Conservation (phyloP, 1,140 invertebrate species). For the Chionoecetes opilio region DNA sequence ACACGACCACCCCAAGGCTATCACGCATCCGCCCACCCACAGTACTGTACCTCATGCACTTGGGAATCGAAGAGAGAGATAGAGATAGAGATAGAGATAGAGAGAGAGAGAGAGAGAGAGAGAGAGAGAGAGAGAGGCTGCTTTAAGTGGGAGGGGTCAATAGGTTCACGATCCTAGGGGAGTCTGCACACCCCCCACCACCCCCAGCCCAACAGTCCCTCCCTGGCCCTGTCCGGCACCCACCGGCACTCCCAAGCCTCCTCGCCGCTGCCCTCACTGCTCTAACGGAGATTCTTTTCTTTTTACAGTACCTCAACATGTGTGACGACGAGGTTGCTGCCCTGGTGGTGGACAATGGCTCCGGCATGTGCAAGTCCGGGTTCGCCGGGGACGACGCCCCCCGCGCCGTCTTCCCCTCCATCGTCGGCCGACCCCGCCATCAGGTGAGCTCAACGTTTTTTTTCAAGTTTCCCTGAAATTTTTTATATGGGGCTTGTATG, state of each 20-base stretch:
- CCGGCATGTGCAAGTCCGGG: conserved; percentile 72
- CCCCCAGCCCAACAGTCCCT: too few relatives aligned
- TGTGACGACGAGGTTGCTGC: conserved; percentile 74
- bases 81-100: not conserved
- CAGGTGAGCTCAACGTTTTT: conserved; percentile 42
- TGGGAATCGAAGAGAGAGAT: not conserved
- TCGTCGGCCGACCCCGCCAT: conserved; percentile 73
- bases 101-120: conserved; percentile 24
- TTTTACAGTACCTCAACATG: conserved; percentile 61
- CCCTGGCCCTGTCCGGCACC: too few relatives aligned
- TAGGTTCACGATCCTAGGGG: too few relatives aligned
- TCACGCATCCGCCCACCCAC: not conserved
- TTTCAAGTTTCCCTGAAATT: not conserved
- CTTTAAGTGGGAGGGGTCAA: too few relatives aligned
- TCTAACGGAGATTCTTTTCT: not conserved
- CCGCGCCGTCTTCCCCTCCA: conserved; percentile 72
- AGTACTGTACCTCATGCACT: not conserved
- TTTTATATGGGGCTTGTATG: not conserved
- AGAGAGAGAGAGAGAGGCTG: conserved; percentile 8
- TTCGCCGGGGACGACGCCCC: conserved; percentile 73
- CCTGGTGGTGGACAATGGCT: conserved; percentile 76
- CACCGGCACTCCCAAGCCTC: too few relatives aligned
- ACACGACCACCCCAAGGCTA: not conserved
- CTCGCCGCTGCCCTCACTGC: too few relatives aligned
- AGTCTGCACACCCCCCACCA: too few relatives aligned